Percentiles rank a stretch among this genome's conserved stretches.
These are phyloP conservation scores for Lutjanus argentimaculatus DNA, from an alignment of 2,797 vertebrate genomes.

Conservation along the genomic window DNA sequence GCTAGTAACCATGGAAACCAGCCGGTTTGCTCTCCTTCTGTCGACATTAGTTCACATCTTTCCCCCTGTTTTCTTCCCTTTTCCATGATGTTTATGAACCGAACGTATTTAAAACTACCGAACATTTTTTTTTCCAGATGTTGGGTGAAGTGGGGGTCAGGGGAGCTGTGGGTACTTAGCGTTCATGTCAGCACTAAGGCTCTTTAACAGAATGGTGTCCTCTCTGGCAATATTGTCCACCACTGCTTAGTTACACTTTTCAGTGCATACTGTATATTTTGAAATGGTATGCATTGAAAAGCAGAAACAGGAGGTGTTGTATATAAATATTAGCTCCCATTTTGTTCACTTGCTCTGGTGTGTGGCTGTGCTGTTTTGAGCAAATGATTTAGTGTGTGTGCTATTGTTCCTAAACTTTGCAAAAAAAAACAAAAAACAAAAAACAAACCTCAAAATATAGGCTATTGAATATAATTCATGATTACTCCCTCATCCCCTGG, in stretches of 20 bases:
- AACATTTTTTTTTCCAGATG: slow-evolving; percentile 3
- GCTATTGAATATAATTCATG: neutral
- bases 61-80: neutral
- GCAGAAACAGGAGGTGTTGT: neutral
- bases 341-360: slow-evolving; percentile 9
- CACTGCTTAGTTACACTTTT: neutral
- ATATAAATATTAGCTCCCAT: neutral
- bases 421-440: too few species aligned
- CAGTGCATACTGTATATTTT: neutral
- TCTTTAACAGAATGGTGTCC: neutral
- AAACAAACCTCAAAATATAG: neutral
- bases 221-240: too few species aligned
- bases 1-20: slow-evolving; percentile 82
- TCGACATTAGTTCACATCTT: slow-evolving; percentile 43
- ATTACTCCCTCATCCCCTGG: neutral
- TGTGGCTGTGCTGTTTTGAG: neutral
- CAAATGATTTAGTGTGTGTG: neutral
- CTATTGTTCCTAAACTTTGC: slow-evolving; percentile 1
- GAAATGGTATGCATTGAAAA: neutral
- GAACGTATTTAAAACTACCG: slow-evolving; percentile 23
- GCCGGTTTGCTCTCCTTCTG: slow-evolving; percentile 57
- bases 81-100: slow-evolving; percentile 1
- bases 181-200: neutral
- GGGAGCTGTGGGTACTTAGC: neutral
- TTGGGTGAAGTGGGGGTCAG: slow-evolving; percentile 3